Evolutionary conservation across 2,797 vertebrate genomes (phyloP).

Genomic region (Lithobates pipiens): DNA sequence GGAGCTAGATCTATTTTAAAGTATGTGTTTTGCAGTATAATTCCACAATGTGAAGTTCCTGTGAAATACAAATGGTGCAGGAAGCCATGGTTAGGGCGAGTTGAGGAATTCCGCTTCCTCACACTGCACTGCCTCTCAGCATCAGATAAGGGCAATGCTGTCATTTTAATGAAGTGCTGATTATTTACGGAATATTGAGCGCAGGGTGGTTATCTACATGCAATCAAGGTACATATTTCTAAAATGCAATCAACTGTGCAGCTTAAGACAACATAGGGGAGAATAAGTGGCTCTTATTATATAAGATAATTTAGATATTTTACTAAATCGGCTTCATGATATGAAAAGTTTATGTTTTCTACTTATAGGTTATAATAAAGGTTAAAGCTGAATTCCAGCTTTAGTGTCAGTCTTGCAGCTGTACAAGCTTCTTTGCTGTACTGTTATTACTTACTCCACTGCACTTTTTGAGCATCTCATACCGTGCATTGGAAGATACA

Average conservation of each 20-base stretch:
- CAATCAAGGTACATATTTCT: conserved; percentile 15
- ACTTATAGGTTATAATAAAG: too few relatives aligned
- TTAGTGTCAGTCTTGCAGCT: too few relatives aligned
- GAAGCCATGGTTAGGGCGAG: conserved; percentile 12
- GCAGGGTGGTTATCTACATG: neutral
- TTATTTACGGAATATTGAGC: neutral
- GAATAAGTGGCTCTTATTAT: neutral
- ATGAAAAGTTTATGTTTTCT: too few relatives aligned
- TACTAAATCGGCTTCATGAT: too few relatives aligned
- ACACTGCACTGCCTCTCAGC: neutral
- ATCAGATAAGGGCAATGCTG: conserved; percentile 40
- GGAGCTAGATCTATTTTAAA: neutral
- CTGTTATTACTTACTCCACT: too few relatives aligned
- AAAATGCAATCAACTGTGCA: conserved; percentile 6
- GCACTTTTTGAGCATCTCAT: too few relatives aligned
- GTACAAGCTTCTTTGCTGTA: too few relatives aligned
- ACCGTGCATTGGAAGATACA: too few relatives aligned
- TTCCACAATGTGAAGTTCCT: neutral
- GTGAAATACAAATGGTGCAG: neutral
- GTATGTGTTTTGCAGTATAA: conserved; percentile 2
- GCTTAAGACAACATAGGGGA: neutral
- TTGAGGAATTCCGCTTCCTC: conserved; percentile 22
- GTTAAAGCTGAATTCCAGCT: too few relatives aligned
- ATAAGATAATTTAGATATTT: neutral
- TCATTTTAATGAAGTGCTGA: conserved; percentile 2